These are phyloP conservation scores for Heliconius hermathena DNA, from an alignment of 1,140 invertebrate species.

Conservation along the genomic window DNA sequence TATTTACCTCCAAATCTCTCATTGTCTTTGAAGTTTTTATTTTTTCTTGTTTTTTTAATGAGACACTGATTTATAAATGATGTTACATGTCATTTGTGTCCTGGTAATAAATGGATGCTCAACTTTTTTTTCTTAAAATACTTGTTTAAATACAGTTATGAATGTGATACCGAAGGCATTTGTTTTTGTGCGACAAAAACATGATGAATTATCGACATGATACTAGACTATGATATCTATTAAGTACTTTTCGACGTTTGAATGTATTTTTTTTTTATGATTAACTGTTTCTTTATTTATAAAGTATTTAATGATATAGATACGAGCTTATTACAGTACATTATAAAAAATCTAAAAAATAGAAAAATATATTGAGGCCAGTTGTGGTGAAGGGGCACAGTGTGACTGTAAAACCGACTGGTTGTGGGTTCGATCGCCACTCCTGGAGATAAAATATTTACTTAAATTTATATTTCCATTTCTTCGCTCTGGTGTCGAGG, in stretches of 20 bases:
- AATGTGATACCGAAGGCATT: conserved; percentile 52
- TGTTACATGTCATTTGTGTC: conserved; percentile 41
- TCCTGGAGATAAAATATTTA: too few species aligned
- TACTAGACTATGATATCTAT: conserved; percentile 37
- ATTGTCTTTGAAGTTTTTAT: neutral
- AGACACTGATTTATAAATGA: conserved; percentile 54
- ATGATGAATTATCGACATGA: conserved; percentile 63
- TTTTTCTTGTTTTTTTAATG: conserved; percentile 37
- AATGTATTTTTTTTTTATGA: neutral
- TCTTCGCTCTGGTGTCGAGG: too few species aligned
- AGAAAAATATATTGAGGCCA: too few species aligned
- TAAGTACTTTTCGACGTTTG: conserved; percentile 13
- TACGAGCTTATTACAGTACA: neutral
- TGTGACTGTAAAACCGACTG: too few species aligned
- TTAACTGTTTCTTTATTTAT: neutral
- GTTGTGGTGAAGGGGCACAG: too few species aligned
- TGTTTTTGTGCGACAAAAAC: conserved; percentile 63
- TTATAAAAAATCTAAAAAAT: neutral
- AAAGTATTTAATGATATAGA: neutral
- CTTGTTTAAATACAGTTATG: conserved; percentile 60
- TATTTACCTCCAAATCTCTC: neutral
- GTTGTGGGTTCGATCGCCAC: too few species aligned
- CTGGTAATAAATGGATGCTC: conserved; percentile 49
- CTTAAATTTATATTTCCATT: too few species aligned
- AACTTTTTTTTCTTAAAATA: conserved; percentile 42